Conservation (phyloP, 2,797 vertebrate species). For the Microhierax caerulescens region DNA sequence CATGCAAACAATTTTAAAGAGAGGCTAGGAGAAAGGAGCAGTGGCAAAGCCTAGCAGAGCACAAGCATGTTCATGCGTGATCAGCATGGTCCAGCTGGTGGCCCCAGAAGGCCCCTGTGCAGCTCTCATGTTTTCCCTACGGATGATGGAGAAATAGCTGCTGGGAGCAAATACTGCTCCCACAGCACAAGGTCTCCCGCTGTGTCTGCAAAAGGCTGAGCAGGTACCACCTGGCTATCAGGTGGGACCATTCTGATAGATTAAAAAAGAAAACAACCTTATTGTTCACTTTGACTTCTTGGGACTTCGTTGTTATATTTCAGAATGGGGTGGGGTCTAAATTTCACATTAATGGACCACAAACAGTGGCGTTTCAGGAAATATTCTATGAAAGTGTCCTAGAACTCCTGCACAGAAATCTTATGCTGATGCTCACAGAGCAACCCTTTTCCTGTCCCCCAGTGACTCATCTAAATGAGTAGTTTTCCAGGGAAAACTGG, state of each 20-base stretch:
- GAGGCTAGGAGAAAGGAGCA: not conserved
- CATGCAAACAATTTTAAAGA: not conserved
- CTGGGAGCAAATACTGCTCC: not conserved
- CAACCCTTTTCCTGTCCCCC: not conserved
- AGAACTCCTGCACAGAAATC: not conserved
- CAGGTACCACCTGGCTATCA: not conserved
- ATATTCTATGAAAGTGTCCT: not conserved
- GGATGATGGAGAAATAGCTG: not conserved
- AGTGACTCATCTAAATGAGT: not conserved
- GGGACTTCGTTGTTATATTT: not conserved
- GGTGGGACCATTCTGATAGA: not conserved
- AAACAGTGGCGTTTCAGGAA: not conserved
- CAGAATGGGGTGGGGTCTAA: not conserved
- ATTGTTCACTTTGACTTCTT: not conserved
- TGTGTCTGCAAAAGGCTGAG: not conserved
- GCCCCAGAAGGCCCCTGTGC: not conserved
- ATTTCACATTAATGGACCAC: not conserved
- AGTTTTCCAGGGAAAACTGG: not conserved
- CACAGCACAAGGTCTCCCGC: not conserved
- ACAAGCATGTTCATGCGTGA: not conserved
- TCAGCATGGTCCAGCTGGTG: not conserved
- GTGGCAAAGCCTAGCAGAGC: not conserved
- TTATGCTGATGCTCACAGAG: not conserved
- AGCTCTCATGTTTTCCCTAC: not conserved
- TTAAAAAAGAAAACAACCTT: not conserved